Conservation (phyloP, 2,797 vertebrate genomes). For the Phalloptychus januarius region DNA sequence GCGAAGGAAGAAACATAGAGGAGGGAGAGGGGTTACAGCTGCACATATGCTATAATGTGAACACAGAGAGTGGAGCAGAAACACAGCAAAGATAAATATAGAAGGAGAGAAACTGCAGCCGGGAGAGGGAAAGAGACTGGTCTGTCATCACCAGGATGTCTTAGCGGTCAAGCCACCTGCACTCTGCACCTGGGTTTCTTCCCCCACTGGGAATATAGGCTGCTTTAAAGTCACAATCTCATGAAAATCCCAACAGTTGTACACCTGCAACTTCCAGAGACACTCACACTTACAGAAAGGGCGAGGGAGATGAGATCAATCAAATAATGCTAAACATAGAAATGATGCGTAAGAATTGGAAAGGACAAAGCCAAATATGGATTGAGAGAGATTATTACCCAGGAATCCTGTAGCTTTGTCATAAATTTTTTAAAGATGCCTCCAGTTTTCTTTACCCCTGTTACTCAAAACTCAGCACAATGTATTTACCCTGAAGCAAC, state of each 20-base stretch:
- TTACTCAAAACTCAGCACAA: slow-evolving; percentile 8
- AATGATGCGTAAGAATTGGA: slow-evolving; percentile 28
- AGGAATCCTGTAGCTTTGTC: slow-evolving; percentile 68
- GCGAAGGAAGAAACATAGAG: slow-evolving; percentile 25
- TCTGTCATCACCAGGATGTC: slow-evolving; percentile 70
- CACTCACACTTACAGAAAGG: slow-evolving; percentile 29
- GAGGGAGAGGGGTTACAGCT: slow-evolving; percentile 25
- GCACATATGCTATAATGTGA: slow-evolving; percentile 57
- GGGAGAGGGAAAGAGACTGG: slow-evolving; percentile 52
- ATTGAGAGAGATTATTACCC: slow-evolving; percentile 38
- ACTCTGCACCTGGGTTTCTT: slow-evolving; percentile 77
- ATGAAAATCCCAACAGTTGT: slow-evolving; percentile 65
- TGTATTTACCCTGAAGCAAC: slow-evolving; percentile 39
- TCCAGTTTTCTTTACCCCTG: slow-evolving; percentile 44
- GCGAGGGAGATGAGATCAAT: slow-evolving; percentile 28
- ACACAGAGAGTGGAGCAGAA: slow-evolving; percentile 49
- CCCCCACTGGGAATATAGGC: slow-evolving; percentile 65
- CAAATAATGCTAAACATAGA: slow-evolving; percentile 25
- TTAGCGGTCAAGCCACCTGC: slow-evolving; percentile 77
- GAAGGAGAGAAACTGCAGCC: slow-evolving; percentile 51
- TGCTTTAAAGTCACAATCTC: slow-evolving; percentile 66
- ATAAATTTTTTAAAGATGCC: slow-evolving; percentile 68
- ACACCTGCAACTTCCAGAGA: slow-evolving; percentile 29
- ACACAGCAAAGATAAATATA: slow-evolving; percentile 46
- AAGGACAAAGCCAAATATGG: slow-evolving; percentile 24